Evolutionary conservation across 1,140 invertebrate genomes (phyloP).

Genomic region (Aplysia californica): DNA sequence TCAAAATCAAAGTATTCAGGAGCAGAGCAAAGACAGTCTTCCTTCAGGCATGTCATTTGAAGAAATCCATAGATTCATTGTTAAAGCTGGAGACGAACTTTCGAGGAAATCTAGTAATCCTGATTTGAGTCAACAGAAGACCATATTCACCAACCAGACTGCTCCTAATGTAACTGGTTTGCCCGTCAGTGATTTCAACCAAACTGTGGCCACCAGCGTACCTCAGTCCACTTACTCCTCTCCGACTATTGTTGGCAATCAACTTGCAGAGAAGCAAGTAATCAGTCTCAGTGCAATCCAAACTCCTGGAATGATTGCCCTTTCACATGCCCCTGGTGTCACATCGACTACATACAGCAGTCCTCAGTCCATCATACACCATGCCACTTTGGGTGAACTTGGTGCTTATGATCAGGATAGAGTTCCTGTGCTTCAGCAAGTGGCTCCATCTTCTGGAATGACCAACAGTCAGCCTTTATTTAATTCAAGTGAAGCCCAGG

Average conservation of each 20-base stretch:
- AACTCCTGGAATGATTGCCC: no score
- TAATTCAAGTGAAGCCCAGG: not conserved
- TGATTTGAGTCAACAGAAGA: not conserved
- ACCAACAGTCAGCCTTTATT: not conserved
- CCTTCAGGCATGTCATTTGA: slow-evolving; percentile 5
- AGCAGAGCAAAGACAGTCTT: not conserved
- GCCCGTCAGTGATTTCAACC: not conserved
- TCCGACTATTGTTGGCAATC: not conserved
- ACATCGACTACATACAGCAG: no score
- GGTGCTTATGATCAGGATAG: not conserved
- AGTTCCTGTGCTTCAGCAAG: not conserved
- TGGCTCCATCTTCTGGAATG: not conserved
- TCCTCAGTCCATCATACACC: not conserved
- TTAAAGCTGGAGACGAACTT: slow-evolving; percentile 7
- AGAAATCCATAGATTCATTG: slow-evolving; percentile 26
- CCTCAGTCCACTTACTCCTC: not conserved
- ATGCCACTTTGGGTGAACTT: not conserved
- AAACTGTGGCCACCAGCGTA: not conserved
- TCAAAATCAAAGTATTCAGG: no score
- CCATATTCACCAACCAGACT: not conserved
- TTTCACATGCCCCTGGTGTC: no score
- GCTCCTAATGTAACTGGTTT: not conserved
- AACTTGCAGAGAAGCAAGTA: no score
- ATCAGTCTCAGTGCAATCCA: no score
- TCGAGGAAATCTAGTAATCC: not conserved